phyloP scores from a whole-genome alignment of 2,888 invertebrate genomes.

The Marronus borbonicus region DNA sequence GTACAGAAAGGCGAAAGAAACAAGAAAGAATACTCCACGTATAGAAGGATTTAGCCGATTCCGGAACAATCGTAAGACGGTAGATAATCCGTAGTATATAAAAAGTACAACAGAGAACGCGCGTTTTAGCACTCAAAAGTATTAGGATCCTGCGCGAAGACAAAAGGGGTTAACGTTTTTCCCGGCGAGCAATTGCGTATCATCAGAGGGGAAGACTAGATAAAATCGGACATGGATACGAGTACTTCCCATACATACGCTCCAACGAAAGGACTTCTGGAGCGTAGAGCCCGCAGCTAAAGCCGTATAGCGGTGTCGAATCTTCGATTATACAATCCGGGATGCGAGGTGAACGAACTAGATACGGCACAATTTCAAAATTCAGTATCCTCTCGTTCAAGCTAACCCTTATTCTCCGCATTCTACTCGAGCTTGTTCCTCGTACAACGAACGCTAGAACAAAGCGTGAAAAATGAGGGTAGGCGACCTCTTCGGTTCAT shows the following conservation, averaged over 20 bases:
- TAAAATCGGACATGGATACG: slow-evolving; percentile 45
- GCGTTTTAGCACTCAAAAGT: slow-evolving; percentile 12
- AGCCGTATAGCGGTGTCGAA: not conserved
- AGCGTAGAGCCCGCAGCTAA: not conserved
- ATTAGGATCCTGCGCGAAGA: not conserved
- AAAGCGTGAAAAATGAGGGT: not conserved
- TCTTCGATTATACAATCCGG: slow-evolving; percentile 2
- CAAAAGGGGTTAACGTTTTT: slow-evolving; percentile 8
- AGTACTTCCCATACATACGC: slow-evolving; percentile 22
- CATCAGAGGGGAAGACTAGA: slow-evolving; percentile 36
- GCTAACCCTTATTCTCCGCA: slow-evolving; percentile 1
- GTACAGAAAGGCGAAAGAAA: no score
- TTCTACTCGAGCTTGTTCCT: not conserved
- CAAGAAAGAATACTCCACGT: not conserved
- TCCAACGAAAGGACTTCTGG: not conserved
- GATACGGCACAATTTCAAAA: slow-evolving; percentile 53
- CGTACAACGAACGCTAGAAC: not conserved
- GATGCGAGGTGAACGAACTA: slow-evolving; percentile 51
- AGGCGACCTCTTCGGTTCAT: not conserved
- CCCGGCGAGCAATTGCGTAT: slow-evolving; percentile 45
- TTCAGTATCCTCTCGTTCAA: slow-evolving; percentile 34
- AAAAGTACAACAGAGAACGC: slow-evolving; percentile 29
- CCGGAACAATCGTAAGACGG: not conserved
- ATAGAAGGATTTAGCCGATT: not conserved
- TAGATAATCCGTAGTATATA: slow-evolving; percentile 21